These are phyloP conservation scores for Plutomurus gul DNA, from an alignment of 1,140 invertebrate genomes.

Conservation along the genomic window DNA sequence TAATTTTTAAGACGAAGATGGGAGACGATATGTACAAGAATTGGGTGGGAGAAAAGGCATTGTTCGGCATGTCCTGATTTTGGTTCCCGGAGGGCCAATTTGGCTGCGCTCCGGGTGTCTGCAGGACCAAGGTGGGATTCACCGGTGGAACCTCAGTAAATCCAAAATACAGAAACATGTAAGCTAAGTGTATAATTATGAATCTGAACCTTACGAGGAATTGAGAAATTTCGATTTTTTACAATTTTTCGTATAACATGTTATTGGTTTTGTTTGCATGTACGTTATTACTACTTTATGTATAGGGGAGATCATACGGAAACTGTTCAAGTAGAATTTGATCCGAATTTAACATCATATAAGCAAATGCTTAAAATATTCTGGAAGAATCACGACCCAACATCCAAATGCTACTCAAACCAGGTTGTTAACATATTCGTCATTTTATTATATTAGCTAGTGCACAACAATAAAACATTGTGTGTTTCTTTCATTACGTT, in stretches of 20 bases:
- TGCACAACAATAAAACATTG: too few species aligned
- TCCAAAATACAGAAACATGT: constrained; percentile 45
- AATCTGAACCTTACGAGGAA: too few species aligned
- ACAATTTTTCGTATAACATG: too few species aligned
- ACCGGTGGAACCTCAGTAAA: constrained; percentile 47
- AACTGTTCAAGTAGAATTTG: constrained; percentile 87
- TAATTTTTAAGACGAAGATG: too few species aligned
- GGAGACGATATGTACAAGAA: constrained; percentile 33
- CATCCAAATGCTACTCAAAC: constrained; percentile 68
- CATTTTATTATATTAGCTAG: too few species aligned
- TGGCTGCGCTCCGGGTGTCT: constrained; percentile 73
- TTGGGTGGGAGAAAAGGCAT: constrained; percentile 51
- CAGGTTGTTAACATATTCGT: too few species aligned
- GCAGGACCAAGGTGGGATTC: constrained; percentile 69
- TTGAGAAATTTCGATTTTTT: too few species aligned
- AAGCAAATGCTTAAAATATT: constrained; percentile 79
- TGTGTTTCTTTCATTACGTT: too few species aligned
- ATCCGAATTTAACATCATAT: constrained; percentile 76
- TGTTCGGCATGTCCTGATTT: constrained; percentile 55
- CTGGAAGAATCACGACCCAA: constrained; percentile 91
- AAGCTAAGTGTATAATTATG: not conserved
- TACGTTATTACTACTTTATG: not conserved
- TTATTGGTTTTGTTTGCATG: not conserved
- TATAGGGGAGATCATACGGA: constrained; percentile 89
- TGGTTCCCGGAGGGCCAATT: constrained; percentile 55